These are phyloP conservation scores for Homarus gammarus DNA, from an alignment of 2,888 invertebrate species.

Conservation along the genomic window DNA sequence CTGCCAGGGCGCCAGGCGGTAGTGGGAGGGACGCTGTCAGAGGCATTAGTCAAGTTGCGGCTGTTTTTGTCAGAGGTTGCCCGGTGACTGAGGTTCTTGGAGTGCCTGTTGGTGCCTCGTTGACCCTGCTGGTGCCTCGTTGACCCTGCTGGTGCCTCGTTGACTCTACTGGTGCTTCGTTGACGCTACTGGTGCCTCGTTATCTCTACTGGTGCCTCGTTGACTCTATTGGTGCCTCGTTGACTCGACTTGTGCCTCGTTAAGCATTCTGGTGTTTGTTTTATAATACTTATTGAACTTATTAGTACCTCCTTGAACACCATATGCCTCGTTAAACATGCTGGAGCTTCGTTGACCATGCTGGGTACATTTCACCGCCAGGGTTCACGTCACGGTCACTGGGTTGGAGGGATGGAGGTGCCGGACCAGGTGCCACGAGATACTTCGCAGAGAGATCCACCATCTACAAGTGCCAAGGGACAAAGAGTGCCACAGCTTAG, in stretches of 20 bases:
- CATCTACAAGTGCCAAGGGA: neutral
- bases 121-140: neutral
- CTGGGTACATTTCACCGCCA: neutral
- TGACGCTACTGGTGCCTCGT: neutral
- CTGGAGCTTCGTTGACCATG: neutral
- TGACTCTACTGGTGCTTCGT: neutral
- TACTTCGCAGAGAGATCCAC: neutral
- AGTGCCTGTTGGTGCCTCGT: constrained; percentile 8
- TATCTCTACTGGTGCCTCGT: neutral
- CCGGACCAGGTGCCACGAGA: neutral
- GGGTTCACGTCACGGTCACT: neutral
- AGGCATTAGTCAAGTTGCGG: constrained; percentile 14
- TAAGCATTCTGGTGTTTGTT: neutral
- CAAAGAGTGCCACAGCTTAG: neutral
- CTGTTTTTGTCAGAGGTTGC: neutral
- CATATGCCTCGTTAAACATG: neutral
- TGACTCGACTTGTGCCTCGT: neutral
- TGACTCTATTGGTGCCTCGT: neutral
- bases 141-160: neutral
- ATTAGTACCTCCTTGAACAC: neutral
- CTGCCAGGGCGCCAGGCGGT: neutral
- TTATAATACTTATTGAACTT: neutral
- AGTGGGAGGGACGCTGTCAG: constrained; percentile 16
- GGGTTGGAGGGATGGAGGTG: neutral
- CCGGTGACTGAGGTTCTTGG: constrained; percentile 13